phyloP scores from a whole-genome alignment of 2,797 vertebrate species.

The Margarornis squamiger region DNA sequence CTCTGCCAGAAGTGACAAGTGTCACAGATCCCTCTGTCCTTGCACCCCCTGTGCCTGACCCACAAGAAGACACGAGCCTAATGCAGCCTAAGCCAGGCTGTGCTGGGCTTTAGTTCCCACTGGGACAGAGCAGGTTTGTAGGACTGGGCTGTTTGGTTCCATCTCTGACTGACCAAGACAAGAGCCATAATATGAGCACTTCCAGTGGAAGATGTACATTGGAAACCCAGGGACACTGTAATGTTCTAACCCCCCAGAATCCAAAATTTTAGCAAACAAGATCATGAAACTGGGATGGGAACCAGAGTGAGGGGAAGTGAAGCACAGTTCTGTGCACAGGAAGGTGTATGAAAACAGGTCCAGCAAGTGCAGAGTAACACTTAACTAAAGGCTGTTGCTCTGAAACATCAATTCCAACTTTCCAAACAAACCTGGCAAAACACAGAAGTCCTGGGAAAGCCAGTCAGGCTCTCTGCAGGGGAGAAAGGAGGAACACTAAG shows the following conservation, averaged over 20 bases:
- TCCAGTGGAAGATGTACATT: neutral
- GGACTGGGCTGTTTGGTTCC: neutral
- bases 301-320: fast-evolving
- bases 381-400: neutral
- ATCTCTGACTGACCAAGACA: neutral
- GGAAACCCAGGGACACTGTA: neutral
- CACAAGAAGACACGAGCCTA: neutral
- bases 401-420: neutral
- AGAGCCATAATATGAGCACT: fast-evolving
- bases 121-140: neutral
- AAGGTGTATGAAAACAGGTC: neutral
- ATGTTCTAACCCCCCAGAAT: neutral
- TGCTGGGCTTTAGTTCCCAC: neutral
- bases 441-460: neutral
- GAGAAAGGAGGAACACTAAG: neutral
- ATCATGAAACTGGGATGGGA: neutral
- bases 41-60: neutral
- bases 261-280: neutral
- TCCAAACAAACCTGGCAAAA: neutral
- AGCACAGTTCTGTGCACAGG: neutral
- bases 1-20: neutral
- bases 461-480: neutral
- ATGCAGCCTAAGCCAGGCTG: neutral
- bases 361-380: neutral
- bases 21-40: neutral